Base-by-base conservation (phyloP, 2,888 invertebrate species). In the Zele albiditarsus region DNA sequence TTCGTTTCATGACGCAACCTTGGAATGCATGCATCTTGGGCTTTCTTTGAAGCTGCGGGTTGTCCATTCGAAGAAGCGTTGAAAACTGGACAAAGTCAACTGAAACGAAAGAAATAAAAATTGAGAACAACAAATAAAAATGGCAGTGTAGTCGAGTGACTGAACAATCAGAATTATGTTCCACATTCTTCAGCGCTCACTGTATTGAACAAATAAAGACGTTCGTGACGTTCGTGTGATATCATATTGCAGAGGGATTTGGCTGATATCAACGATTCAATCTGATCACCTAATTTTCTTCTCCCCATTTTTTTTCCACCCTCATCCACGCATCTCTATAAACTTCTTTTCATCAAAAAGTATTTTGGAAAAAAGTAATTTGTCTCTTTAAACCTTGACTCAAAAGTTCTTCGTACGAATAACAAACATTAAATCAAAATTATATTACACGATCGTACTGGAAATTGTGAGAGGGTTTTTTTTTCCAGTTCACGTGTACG, bases 11-110 rank as follows among this genome's bases (percentile, higher is more conserved):
- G 71, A 73, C 53, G 63, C 72, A 66, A 80, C 80, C 79, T 82
- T 75, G 82, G 83, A 84, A 85, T 85, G 82, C 81, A 83, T 81
- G 81, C 82, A 82, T 81, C 80, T 82, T 77, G 77, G 65, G 82
- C 77, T 80, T 82, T 84, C 82, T 80, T 82, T 79, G 62, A 58
- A 16, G 38, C 27, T 77, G 71, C 67, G 74, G 74, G 78, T 68
- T 73, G 74, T 63, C 76, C 63, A 68, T 69, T 73, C 73, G 53
- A 75, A 73, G 71, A 73, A 74, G 73, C 75, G 76, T 66, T 62
- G 71, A 78, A 74, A 76, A 31, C 71, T 73, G 77, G 71, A 73
- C 73, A 69, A 69, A 74, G 58, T 73, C 60, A 62, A 60, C 62
- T 46, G 63, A 67, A 71, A 76, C 71, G 74, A 76, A 76, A 79